Percentiles rank a stretch among this genome's conserved stretches.
phyloP scores from a whole-genome alignment of 2,797 vertebrate species.

The Balearica regulorum region DNA sequence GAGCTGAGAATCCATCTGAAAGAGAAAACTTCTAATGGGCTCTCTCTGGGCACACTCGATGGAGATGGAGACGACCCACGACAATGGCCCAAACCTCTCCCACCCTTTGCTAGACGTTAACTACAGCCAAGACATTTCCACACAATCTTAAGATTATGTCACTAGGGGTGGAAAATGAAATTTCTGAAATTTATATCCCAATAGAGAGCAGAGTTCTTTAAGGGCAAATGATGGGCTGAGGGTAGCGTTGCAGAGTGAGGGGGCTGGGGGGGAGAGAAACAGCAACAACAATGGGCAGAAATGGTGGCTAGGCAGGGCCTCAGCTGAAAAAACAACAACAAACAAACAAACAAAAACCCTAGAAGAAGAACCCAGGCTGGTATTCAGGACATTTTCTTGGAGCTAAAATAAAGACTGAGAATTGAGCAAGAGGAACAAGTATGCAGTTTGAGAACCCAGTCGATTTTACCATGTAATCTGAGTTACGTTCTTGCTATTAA shows the following conservation, averaged over 20 bases:
- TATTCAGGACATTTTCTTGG: not conserved
- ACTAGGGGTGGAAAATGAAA: not conserved
- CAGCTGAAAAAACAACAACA: not conserved
- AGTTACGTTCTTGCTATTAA: not conserved
- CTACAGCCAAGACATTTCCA: not conserved
- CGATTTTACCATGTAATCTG: not conserved
- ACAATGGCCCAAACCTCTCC: not conserved
- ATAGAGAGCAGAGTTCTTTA: not conserved
- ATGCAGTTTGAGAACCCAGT: not conserved
- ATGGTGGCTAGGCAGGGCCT: not conserved
- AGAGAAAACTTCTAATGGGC: not conserved
- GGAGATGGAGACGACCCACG: not conserved
- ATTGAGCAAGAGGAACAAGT: not conserved
- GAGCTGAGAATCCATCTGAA: not conserved
- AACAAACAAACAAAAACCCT: not conserved
- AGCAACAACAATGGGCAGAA: not conserved
- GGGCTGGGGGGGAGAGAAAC: not conserved
- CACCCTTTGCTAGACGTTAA: not conserved
- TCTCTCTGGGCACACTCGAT: rapidly evolving
- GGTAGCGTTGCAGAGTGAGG: not conserved
- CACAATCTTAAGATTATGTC: not conserved
- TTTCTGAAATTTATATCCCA: not conserved
- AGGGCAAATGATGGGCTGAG: not conserved
- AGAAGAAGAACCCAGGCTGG: not conserved
- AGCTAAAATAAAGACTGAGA: not conserved